Conservation (phyloP, 2,113 vertebrate genomes). For the Ageneiosus marmoratus region DNA sequence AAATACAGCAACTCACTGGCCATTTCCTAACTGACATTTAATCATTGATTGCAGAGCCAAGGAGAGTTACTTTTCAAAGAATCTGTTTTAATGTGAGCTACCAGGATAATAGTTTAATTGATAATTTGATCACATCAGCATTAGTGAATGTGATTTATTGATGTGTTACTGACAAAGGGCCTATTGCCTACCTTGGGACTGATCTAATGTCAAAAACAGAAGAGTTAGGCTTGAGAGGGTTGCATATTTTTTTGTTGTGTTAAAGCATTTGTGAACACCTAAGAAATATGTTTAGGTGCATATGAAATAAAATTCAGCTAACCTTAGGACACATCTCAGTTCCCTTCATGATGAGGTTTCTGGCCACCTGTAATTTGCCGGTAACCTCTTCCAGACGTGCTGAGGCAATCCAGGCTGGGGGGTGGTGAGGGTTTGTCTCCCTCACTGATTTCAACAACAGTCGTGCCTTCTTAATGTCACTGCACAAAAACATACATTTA, state of each 20-base stretch:
- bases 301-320: constrained; percentile 40
- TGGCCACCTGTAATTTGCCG: constrained; percentile 93
- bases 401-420: constrained; percentile 96
- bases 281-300: background rate
- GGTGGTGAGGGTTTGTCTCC: constrained; percentile 97
- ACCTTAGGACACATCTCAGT: constrained; percentile 99
- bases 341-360: constrained; percentile 98
- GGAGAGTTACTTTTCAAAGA: background rate
- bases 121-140: background rate
- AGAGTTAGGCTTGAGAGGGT: no score
- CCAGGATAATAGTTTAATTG: background rate
- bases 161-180: background rate
- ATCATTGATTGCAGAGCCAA: background rate
- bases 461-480: constrained; percentile 97
- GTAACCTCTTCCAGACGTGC: constrained; percentile 96
- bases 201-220: background rate
- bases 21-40: no score
- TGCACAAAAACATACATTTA: constrained; percentile 56
- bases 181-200: background rate
- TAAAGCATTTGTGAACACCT: background rate
- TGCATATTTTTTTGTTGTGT: background rate
- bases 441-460: constrained; percentile 94
- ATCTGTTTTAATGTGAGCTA: background rate
- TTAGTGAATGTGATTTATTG: background rate
- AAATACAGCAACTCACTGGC: no score